Evolutionary conservation across 2,113 vertebrate genomes (phyloP), one percentile per base, ranked within the genome.

Genomic region (Zosterops hypoxanthus): DNA sequence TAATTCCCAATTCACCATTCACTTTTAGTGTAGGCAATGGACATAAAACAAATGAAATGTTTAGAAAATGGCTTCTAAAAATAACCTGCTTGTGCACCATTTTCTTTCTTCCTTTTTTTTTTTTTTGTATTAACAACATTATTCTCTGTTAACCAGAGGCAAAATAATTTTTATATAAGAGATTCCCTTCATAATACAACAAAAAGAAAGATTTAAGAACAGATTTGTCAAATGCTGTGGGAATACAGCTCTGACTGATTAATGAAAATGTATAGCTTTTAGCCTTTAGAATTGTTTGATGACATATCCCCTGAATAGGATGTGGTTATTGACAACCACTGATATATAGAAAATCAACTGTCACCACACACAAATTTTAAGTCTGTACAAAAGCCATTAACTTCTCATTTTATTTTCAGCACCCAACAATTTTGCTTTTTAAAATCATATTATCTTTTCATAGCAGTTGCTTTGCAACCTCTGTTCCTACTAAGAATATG

Each of bases 61-160:
- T 96, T 87, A 94, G 79, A 82, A 97, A 96, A 89, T 70, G 16
- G 57, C 36, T 96, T 97, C 63, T 82, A 91, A 92, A 97, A 97
- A 94, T 63, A 88, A 96, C 97, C 76, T 52, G 50, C 52, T 90
- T 92, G 36, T 92, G 88, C 53, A 87, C 57, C 19, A 57, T 88
- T 95, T 97, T 86, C 26, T 19, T 68, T 80, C 46, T 59, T 41
- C 24, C 34, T 41, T 63, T 57, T 34, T 28, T 33, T 41, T 46
- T 55, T 55, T 63, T 71, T 89, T 71, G 19, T 91, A 92, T 95
- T 69, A 95, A 57, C 26, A 95, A 24, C 47, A 60, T 59, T 86
- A 55, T 70, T 94, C 79, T 92, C 64, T 88, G n/a, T 36, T 81
- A 70, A 92, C 66, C 36, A 77, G 64, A 79, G 14, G 50, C 46